Conservation (phyloP, 2,888 invertebrate species). For the Pollenia griseotomentosa region DNA sequence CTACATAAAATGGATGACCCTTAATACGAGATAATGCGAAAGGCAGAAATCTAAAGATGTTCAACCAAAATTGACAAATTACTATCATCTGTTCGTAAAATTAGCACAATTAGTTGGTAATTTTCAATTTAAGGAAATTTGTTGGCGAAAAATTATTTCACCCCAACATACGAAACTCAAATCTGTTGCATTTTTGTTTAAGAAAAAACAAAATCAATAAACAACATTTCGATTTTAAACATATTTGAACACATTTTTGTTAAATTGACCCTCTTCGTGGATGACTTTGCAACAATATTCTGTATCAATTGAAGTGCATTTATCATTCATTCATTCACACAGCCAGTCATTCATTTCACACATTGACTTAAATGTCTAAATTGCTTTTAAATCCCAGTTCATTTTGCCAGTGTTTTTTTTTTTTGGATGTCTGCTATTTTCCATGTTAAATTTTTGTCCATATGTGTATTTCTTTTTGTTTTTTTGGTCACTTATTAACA, state of each 20-base stretch:
- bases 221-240: not conserved
- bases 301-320: constrained; percentile 56
- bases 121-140: constrained; percentile 58
- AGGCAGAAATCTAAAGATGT: constrained; percentile 1
- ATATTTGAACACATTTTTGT: not conserved
- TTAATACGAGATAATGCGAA: not conserved
- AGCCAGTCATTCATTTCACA: constrained; percentile 11
- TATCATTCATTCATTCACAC: constrained; percentile 17
- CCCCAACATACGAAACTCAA: not conserved
- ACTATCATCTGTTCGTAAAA: constrained; percentile 71
- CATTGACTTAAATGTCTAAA: constrained; percentile 39
- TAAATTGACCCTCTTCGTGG: not conserved
- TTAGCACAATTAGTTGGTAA: constrained; percentile 66
- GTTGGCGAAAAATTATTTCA: constrained; percentile 6
- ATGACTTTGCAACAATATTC: constrained; percentile 34
- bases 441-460: constrained; percentile 45
- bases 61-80: constrained; percentile 70
- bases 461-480: constrained; percentile 39
- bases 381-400: constrained; percentile 52
- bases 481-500: constrained; percentile 57
- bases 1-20: constrained; percentile 13
- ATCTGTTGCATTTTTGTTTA: constrained; percentile 38
- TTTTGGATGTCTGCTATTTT: not conserved
- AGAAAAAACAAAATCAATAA: not conserved
- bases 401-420: not conserved